Evolutionary conservation across 2,113 vertebrate species (phyloP), one percentile per base, ranked within the genome.

Genomic region (Tylochromis polylepis): DNA sequence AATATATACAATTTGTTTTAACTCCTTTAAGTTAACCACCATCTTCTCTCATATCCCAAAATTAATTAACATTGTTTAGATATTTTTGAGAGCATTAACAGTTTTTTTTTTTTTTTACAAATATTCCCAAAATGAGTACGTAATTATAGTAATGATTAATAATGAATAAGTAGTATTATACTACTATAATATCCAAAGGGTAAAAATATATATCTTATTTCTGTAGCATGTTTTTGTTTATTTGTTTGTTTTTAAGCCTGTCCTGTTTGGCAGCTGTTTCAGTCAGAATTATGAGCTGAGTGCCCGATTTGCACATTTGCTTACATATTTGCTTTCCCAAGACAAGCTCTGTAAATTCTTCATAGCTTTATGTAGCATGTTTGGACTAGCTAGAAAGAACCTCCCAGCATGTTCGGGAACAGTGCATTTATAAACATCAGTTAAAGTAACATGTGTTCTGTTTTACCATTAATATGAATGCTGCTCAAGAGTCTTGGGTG

Each of bases 71-170:
- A 22, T 22, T 67, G n/a, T 67, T 41, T 67, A 14, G 34, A 67
- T 15, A 36, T 65, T 4, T 3, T n/a, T n/a, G n/a, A 11, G 31
- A 65, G 31, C 6, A 65, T 36, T 65, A 4, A 36, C 31, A 65
- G 60, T 65, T 36, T 38, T n/a, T n/a, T n/a, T n/a, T n/a, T n/a
- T n/a, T n/a, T n/a, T 27, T 70, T 43, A 70, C n/a, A 10, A 43
- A 70, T 70, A 27, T 4, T 0, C 0, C n/a, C 24, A 43, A 43
- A 38, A 65, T 22, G 8, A 6, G 16, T 2, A n/a, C n/a, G n/a
- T n/a, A 62, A 65, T 4, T 49, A 36, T 65, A 8, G 34, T 36
- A 36, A 65, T 3, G 0, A 65, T 14, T 38, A 38, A 24, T 43
- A 70, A 70, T 24, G n/a, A 70, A 15, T 16, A 27, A 43, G 65